A percentile compares a stretch with the other conserved stretches of the same genome.
phyloP scores from a whole-genome alignment of 2,888 invertebrate species.

The Phymatocera aterrima region DNA sequence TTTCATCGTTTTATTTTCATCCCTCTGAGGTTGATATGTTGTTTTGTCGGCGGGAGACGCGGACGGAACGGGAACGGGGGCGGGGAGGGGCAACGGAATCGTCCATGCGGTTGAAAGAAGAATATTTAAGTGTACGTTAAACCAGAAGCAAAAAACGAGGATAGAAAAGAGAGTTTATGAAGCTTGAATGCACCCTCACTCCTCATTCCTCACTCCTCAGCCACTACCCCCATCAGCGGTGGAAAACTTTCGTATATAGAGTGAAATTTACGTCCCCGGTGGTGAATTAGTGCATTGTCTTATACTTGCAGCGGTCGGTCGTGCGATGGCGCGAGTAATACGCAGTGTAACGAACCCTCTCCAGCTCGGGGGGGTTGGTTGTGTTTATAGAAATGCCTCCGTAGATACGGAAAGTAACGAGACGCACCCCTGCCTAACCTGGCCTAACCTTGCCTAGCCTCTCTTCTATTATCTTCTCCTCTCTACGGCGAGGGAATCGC shows the following conservation, averaged over 20 bases:
- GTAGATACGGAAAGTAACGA: constrained; percentile 22
- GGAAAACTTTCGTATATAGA: neutral
- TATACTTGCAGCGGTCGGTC: neutral
- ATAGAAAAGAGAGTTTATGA: constrained; percentile 6
- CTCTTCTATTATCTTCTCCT: neutral
- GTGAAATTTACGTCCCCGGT: constrained; percentile 30
- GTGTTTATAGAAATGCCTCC: constrained; percentile 8
- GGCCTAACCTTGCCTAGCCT: neutral
- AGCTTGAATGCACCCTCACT: constrained; percentile 5
- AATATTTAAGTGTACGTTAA: neutral
- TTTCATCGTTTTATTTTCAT: neutral
- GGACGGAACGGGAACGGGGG: neutral
- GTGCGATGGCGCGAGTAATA: constrained; percentile 17
- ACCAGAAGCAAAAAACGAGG: too few species aligned
- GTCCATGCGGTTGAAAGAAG: neutral
- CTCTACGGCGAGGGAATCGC: constrained; percentile 35
- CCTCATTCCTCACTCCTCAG: too few species aligned
- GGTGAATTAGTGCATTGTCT: constrained; percentile 19
- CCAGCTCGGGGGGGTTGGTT: neutral
- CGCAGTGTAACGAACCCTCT: neutral
- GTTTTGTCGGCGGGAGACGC: too few species aligned
- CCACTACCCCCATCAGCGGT: neutral
- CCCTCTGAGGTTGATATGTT: too few species aligned
- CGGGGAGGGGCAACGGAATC: too few species aligned
- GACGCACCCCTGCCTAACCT: constrained; percentile 3